Evolutionary conservation across 1,140 invertebrate genomes (phyloP).

Genomic region (Zeugodacus cucurbitae): DNA sequence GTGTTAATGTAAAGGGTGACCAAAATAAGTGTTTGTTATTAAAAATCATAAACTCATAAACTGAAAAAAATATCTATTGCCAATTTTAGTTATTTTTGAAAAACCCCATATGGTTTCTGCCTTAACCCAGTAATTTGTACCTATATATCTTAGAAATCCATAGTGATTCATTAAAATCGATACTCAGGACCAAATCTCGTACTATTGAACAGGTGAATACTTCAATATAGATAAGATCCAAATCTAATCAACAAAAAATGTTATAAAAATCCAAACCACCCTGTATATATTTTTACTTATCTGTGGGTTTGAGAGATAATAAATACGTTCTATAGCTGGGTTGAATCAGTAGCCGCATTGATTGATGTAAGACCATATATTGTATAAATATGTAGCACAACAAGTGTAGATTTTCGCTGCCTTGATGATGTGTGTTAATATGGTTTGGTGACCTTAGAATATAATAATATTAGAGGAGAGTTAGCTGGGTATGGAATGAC

Average conservation of each 20-base stretch:
- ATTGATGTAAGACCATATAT: neutral
- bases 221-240: too few species aligned
- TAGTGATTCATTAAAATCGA: too few species aligned
- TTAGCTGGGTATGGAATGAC: too few species aligned
- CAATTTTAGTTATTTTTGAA: neutral
- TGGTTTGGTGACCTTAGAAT: neutral
- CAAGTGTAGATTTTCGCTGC: neutral
- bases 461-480: neutral
- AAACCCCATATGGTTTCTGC: too few species aligned
- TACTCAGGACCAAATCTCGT: too few species aligned
- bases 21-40: neutral
- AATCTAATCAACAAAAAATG: too few species aligned
- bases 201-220: too few species aligned
- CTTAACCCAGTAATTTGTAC: too few species aligned
- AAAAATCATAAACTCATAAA: neutral
- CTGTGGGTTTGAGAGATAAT: neutral
- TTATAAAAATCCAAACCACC: neutral
- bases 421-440: neutral
- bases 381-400: neutral
- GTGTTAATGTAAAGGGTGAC: neutral
- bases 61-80: neutral
- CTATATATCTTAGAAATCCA: too few species aligned
- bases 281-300: neutral
- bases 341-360: neutral
- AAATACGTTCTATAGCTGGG: neutral